phyloP scores from a whole-genome alignment of 2,113 vertebrate genomes.

The Corythoichthys intestinalis region DNA sequence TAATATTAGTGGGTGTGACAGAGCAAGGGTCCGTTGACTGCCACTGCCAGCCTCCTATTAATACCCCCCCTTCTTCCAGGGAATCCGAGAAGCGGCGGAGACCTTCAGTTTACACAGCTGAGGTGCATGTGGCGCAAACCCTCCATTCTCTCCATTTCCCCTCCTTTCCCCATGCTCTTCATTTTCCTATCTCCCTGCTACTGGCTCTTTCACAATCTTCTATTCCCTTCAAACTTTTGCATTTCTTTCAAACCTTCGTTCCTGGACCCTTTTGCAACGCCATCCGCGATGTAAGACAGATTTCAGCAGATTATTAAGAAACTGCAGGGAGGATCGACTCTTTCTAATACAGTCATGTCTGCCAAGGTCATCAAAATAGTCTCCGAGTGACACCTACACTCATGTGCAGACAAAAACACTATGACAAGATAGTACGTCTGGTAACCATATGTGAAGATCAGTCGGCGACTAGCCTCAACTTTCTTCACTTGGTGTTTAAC shows the following conservation, averaged over 20 bases:
- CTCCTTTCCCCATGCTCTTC: slow-evolving; percentile 38
- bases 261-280: not conserved
- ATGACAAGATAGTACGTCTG: slow-evolving; percentile 6
- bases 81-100: slow-evolving; percentile 73
- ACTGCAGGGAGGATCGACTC: slow-evolving; percentile 14
- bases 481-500: slow-evolving; percentile 41
- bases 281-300: slow-evolving; percentile 18
- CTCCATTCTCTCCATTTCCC: slow-evolving; percentile 51
- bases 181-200: slow-evolving; percentile 55
- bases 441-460: not conserved
- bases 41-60: slow-evolving; percentile 77
- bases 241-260: slow-evolving; percentile 42
- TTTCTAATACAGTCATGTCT: slow-evolving; percentile 40
- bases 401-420: slow-evolving; percentile 4
- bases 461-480: not conserved
- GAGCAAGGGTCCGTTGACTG: slow-evolving; percentile 62
- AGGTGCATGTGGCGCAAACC: slow-evolving; percentile 75
- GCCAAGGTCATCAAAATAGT: slow-evolving; percentile 54
- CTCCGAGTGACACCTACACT: slow-evolving; percentile 36
- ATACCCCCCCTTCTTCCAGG: slow-evolving; percentile 76
- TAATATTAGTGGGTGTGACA: slow-evolving; percentile 77
- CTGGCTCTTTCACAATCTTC: slow-evolving; percentile 28
- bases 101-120: slow-evolving; percentile 82
- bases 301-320: slow-evolving; percentile 37
- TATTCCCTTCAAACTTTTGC: slow-evolving; percentile 20